Percentiles rank a stretch among this genome's conserved stretches.
These are phyloP conservation scores for Heteromormyrus szaboi DNA, from an alignment of 2,797 vertebrate species.

Conservation along the genomic window DNA sequence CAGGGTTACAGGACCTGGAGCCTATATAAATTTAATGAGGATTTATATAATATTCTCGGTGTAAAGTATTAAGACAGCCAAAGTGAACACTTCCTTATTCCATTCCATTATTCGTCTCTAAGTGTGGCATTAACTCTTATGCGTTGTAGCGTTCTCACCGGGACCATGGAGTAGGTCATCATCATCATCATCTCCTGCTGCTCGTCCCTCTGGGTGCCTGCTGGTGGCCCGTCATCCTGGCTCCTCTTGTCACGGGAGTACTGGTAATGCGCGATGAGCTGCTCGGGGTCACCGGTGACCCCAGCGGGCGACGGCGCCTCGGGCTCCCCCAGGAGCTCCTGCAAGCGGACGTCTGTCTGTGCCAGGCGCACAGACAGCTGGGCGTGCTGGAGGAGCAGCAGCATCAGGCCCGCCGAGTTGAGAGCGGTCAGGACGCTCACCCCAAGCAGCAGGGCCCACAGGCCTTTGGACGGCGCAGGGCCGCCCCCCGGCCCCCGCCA, in stretches of 20 bases:
- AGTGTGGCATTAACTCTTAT: background rate
- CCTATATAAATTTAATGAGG: background rate
- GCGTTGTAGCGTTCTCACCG: conserved; percentile 65
- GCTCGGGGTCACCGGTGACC: conserved; percentile 47
- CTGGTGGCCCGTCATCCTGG: conserved; percentile 31
- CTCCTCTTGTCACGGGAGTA: conserved; percentile 71
- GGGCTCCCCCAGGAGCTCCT: conserved; percentile 53
- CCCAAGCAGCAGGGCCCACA: conserved; percentile 63
- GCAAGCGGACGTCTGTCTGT: conserved; percentile 52
- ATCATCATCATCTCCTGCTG: conserved; percentile 80
- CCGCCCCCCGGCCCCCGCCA: conserved; percentile 55
- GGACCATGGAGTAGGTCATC: conserved; percentile 96
- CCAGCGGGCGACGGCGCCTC: conserved; percentile 63
- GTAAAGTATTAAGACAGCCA: background rate
- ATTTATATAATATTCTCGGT: background rate
- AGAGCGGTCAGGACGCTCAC: conserved; percentile 65
- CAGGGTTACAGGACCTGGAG: background rate
- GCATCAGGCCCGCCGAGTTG: conserved; percentile 73
- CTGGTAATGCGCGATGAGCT: conserved; percentile 41
- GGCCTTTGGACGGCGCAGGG: conserved; percentile 54
- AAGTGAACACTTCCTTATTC: background rate
- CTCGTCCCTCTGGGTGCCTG: conserved; percentile 49
- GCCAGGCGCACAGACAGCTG: conserved; percentile 61
- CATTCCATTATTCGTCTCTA: background rate
- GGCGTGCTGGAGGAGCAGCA: conserved; percentile 74